Evolutionary conservation across 1,140 invertebrate genomes (phyloP), one percentile per base, ranked within the genome.

Genomic region (Brachionus calyciflorus): DNA sequence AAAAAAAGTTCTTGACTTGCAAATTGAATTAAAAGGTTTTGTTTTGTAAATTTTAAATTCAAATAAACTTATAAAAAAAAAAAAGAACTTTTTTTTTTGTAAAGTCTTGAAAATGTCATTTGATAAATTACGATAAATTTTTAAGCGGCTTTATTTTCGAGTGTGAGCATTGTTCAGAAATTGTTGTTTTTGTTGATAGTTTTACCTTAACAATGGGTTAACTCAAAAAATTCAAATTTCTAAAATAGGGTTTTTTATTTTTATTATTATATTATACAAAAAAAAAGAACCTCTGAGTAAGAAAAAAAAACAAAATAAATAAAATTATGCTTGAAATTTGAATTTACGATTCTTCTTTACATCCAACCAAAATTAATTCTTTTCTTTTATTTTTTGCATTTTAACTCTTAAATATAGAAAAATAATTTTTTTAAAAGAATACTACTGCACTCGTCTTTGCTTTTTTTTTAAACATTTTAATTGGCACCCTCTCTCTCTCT

Each of bases 21-120:
- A n/a, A n/a, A n/a, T n/a, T n/a, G n/a, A n/a, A n/a, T n/a, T n/a
- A n/a, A n/a, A n/a, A n/a, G n/a, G n/a, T n/a, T n/a, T n/a, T n/a
- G n/a, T n/a, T n/a, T n/a, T n/a, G n/a, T n/a, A n/a, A n/a, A n/a
- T n/a, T n/a, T n/a, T n/a, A n/a, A n/a, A n/a, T n/a, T n/a, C n/a
- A n/a, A n/a, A n/a, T n/a, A n/a, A n/a, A n/a, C n/a, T n/a, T n/a
- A n/a, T n/a, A n/a, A n/a, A n/a, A n/a, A n/a, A n/a, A n/a, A n/a
- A n/a, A n/a, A n/a, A n/a, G n/a, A n/a, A n/a, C n/a, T n/a, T n/a
- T n/a, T n/a, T n/a, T n/a, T n/a, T n/a, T n/a, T n/a, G n/a, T n/a
- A n/a, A n/a, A n/a, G n/a, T n/a, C n/a, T n/a, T n/a, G 26, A 65
- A 14, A 65, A 65, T 65, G 60, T 65, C 60, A 65, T 65, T 65